Evolutionary conservation across 23 tunicate genomes (phyloP).

Genomic region (Pegea sp.): DNA sequence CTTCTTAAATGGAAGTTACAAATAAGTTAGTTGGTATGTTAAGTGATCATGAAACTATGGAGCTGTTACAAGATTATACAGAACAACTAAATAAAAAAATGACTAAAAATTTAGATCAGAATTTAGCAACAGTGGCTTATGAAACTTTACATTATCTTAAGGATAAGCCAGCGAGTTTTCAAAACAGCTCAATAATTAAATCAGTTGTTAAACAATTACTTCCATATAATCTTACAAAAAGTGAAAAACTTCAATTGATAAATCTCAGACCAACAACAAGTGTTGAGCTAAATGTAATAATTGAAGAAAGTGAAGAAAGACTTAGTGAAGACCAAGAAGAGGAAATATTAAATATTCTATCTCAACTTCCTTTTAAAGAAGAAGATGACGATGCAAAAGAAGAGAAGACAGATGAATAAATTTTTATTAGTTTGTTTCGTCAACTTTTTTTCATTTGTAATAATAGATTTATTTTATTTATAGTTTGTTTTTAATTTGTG

Average conservation of each 20-base stretch:
- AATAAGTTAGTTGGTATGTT: constrained; percentile 28
- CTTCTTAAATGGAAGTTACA: constrained; percentile 19
- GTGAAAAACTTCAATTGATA: constrained; percentile 60
- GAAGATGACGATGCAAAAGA: constrained; percentile 36
- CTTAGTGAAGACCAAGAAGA: constrained; percentile 64
- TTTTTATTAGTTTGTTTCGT: not conserved
- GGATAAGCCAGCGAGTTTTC: constrained; percentile 42
- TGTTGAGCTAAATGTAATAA: constrained; percentile 54
- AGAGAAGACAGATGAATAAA: not conserved
- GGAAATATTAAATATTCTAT: constrained; percentile 24
- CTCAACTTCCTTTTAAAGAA: constrained; percentile 21
- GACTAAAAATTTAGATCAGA: constrained; percentile 41
- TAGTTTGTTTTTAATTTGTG: not conserved
- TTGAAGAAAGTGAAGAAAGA: constrained; percentile 87
- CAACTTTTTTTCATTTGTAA: not conserved
- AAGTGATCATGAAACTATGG: constrained; percentile 26
- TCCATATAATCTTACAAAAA: constrained; percentile 43
- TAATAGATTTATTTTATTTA: not conserved
- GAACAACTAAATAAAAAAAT: constrained; percentile 31
- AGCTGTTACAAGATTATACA: constrained; percentile 24
- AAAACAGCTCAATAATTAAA: constrained; percentile 22
- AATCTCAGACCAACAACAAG: constrained; percentile 64
- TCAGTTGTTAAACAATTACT: constrained; percentile 10
- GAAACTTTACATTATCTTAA: constrained; percentile 51
- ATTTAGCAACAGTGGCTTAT: constrained; percentile 50